Percentiles rank a stretch among this genome's conserved stretches.
phyloP scores from a whole-genome alignment of 1,140 invertebrate genomes.

The Anastrepha ludens region DNA sequence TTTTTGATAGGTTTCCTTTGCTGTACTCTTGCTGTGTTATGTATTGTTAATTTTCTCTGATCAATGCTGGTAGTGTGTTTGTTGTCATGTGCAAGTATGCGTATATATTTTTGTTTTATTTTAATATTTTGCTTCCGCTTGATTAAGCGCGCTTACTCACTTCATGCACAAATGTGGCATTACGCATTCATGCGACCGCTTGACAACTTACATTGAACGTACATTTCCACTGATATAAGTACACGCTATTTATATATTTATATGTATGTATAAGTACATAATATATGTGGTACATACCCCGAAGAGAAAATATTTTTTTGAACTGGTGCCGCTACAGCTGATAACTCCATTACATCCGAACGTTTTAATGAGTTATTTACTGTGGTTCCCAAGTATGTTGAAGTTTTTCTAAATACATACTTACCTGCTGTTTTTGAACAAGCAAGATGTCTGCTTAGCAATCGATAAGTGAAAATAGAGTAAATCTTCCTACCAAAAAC shows the following conservation, averaged over 20 bases:
- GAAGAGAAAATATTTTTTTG: too few relatives aligned
- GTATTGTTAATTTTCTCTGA: not conserved
- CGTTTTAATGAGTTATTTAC: too few relatives aligned
- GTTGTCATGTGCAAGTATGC: not conserved
- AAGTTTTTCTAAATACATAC: too few relatives aligned
- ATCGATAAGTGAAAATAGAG: too few relatives aligned
- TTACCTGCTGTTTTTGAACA: too few relatives aligned
- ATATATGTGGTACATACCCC: too few relatives aligned
- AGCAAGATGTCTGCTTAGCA: too few relatives aligned
- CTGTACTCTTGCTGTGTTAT: not conserved
- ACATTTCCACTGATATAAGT: not conserved
- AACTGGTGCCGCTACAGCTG: too few relatives aligned
- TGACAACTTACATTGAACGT: not conserved
- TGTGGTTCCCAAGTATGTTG: too few relatives aligned
- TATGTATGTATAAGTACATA: not conserved
- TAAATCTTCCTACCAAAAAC: too few relatives aligned
- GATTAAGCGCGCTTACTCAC: constrained; percentile 34
- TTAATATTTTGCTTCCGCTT: constrained; percentile 34
- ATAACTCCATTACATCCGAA: too few relatives aligned
- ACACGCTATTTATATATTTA: constrained; percentile 1
- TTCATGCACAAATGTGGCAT: constrained; percentile 36
- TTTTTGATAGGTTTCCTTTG: constrained; percentile 38
- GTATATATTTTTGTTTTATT: constrained; percentile 13
- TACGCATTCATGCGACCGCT: constrained; percentile 11
- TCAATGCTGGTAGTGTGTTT: not conserved